These are phyloP conservation scores for Ctenochaetus hawaiiensis DNA, from an alignment of 2,797 vertebrate genomes.

Conservation along the genomic window DNA sequence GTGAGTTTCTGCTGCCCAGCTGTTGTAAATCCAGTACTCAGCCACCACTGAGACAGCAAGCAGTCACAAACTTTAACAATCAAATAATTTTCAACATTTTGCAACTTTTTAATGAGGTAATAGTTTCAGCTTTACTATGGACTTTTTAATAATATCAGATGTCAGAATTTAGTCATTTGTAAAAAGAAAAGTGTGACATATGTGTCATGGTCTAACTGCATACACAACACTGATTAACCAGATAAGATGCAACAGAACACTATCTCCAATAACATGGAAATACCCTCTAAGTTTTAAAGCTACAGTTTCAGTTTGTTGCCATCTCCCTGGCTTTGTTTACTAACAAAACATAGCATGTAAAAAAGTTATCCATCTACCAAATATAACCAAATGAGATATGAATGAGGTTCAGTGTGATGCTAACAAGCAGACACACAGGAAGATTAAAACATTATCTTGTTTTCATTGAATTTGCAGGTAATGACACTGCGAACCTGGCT, in stretches of 20 bases:
- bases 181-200: no score
- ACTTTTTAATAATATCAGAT: not conserved
- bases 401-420: slow-evolving; percentile 9
- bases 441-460: slow-evolving; percentile 20
- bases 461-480: slow-evolving; percentile 24
- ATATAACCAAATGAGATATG: slow-evolving; percentile 18
- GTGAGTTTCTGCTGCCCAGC: not conserved
- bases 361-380: not conserved
- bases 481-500: slow-evolving; percentile 12
- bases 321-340: slow-evolving; percentile 6
- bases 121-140: no score
- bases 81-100: no score
- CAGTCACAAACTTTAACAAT: no score
- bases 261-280: not conserved
- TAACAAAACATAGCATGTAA: not conserved
- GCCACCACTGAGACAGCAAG: not conserved
- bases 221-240: not conserved
- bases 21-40: no score
- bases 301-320: not conserved
- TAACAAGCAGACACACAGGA: slow-evolving; percentile 24
- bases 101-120: no score
- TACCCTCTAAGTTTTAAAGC: not conserved
- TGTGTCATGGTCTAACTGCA: not conserved
- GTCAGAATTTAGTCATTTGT: not conserved
- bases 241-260: not conserved